Percentiles rank a stretch among this genome's conserved stretches.
Conservation (phyloP, 1,140 invertebrate genomes). For the Ephestia elutella region DNA sequence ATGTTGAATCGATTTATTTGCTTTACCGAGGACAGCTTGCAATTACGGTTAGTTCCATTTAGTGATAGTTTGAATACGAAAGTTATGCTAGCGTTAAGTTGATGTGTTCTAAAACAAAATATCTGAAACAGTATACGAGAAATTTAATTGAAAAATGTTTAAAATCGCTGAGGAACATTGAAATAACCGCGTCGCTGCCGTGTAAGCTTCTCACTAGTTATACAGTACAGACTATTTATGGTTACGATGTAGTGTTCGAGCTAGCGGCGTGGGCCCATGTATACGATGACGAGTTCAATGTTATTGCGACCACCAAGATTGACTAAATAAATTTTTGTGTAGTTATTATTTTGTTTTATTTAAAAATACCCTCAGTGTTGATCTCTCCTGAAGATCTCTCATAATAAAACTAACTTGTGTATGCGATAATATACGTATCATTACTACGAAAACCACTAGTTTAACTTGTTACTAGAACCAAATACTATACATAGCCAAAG, state of each 20-base stretch:
- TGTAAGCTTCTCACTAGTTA: slow-evolving; percentile 16
- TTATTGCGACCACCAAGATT: slow-evolving; percentile 69
- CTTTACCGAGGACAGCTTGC: slow-evolving; percentile 18
- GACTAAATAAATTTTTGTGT: slow-evolving; percentile 72
- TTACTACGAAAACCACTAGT: no score
- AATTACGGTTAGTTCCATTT: slow-evolving; percentile 40
- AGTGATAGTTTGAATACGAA: slow-evolving; percentile 43
- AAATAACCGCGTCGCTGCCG: slow-evolving; percentile 41
- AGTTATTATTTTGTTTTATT: slow-evolving; percentile 59
- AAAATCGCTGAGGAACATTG: slow-evolving; percentile 45
- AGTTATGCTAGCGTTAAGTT: slow-evolving; percentile 57
- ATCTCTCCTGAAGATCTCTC: no score
- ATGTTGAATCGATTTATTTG: slow-evolving; percentile 7
- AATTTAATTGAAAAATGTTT: slow-evolving; percentile 39
- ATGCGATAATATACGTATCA: no score
- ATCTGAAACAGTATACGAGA: slow-evolving; percentile 70
- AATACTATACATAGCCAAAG: no score
- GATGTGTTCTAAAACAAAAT: slow-evolving; percentile 69
- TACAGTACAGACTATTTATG: slow-evolving; percentile 17
- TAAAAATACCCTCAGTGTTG: background rate
- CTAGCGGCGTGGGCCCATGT: slow-evolving; percentile 58
- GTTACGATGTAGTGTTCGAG: slow-evolving; percentile 8
- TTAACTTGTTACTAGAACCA: no score
- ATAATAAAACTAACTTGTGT: no score
- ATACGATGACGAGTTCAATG: slow-evolving; percentile 68